Percentiles rank a stretch among this genome's conserved stretches.
Evolutionary conservation across 2,888 invertebrate species (phyloP).

Genomic region (Petrolisthes manimaculis): DNA sequence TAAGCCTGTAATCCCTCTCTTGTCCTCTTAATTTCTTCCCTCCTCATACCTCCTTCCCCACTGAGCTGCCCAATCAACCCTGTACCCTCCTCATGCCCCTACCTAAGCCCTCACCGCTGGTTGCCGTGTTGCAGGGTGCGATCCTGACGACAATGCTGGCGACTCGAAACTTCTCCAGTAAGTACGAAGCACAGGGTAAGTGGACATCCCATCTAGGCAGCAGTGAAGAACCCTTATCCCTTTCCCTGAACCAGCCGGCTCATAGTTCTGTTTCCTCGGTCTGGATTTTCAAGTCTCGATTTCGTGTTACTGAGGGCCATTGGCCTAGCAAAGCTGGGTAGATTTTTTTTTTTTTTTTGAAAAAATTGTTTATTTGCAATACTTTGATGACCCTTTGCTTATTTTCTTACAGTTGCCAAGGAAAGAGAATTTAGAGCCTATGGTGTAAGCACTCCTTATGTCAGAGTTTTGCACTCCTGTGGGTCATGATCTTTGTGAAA

Average conservation of each 20-base stretch:
- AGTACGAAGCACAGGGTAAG: slow-evolving; percentile 69
- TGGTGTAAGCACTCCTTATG: slow-evolving; percentile 51
- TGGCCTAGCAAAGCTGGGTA: too few species aligned
- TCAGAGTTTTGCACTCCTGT: slow-evolving; percentile 59
- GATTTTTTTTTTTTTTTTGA: too few species aligned
- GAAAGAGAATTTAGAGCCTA: slow-evolving; percentile 35
- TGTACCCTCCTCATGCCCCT: slow-evolving; percentile 20
- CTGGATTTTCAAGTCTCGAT: neutral
- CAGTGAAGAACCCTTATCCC: slow-evolving; percentile 48
- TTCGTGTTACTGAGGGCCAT: too few species aligned
- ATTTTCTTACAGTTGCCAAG: slow-evolving; percentile 11
- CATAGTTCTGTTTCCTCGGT: slow-evolving; percentile 28
- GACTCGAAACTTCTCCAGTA: slow-evolving; percentile 98
- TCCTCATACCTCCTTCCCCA: neutral
- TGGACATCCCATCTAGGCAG: slow-evolving; percentile 59
- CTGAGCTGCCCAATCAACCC: neutral
- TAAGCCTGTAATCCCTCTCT: neutral
- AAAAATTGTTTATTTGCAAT: neutral
- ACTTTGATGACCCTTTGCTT: neutral
- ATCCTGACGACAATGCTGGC: slow-evolving; percentile 99
- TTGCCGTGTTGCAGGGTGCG: slow-evolving; percentile 81
- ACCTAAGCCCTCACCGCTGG: slow-evolving; percentile 52
- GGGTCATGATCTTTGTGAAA: slow-evolving; percentile 57
- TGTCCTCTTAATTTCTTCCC: neutral
- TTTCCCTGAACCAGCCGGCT: slow-evolving; percentile 28